These are phyloP conservation scores for Rhinogobius similis DNA, from an alignment of 2,113 vertebrate genomes.

Conservation along the genomic window DNA sequence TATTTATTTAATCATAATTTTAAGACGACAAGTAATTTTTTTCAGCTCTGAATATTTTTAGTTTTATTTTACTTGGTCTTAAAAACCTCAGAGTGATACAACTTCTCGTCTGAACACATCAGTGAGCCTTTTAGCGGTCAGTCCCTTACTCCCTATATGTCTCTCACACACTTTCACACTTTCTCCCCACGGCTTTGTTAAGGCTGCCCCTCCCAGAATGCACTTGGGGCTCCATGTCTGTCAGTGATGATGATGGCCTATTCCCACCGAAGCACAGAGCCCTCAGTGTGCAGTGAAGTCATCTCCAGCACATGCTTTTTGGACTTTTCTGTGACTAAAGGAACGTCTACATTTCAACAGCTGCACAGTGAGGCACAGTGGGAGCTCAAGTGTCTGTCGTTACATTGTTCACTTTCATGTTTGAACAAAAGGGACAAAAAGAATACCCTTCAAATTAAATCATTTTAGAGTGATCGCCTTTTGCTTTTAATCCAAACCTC, in stretches of 20 bases:
- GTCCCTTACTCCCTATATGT: neutral
- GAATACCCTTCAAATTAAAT: conserved; percentile 3
- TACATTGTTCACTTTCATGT: neutral
- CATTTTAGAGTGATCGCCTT: too few species aligned
- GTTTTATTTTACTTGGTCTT: too few species aligned
- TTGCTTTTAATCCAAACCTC: too few species aligned
- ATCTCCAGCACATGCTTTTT: conserved; percentile 14
- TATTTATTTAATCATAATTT: too few species aligned
- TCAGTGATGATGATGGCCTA: conserved; percentile 28
- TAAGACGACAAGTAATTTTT: too few species aligned
- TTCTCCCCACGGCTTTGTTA: neutral
- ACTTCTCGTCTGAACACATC: neutral
- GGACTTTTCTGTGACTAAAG: conserved; percentile 20
- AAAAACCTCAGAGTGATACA: neutral
- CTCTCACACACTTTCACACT: conserved; percentile 13
- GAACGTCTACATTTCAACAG: conserved; percentile 24
- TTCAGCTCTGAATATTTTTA: too few species aligned
- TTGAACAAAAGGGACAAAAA: conserved; percentile 2
- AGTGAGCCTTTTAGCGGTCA: neutral
- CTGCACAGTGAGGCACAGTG: neutral
- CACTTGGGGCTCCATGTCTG: conserved; percentile 27
- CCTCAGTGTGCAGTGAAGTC: conserved; percentile 40
- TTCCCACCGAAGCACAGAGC: conserved; percentile 33
- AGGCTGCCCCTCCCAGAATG: conserved; percentile 13
- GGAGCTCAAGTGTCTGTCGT: neutral